A percentile compares a stretch with the other conserved stretches of the same genome.
phyloP scores from a whole-genome alignment of 2,888 invertebrate species.

The Andrena praecox region DNA sequence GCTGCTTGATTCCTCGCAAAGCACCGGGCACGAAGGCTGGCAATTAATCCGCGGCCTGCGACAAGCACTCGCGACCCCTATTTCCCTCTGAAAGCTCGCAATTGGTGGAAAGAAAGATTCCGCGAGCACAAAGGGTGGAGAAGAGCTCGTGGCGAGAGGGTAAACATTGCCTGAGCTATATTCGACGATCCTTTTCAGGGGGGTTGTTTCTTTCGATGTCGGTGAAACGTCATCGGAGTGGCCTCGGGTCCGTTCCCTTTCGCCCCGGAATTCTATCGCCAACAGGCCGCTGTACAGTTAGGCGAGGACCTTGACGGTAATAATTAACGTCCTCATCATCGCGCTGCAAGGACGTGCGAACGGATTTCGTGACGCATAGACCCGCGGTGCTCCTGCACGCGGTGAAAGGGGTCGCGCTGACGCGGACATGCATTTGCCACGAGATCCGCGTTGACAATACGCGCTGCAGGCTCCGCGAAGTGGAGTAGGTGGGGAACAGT shows the following conservation, averaged over 20 bases:
- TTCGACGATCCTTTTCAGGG: constrained; percentile 54
- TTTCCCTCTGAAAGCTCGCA: not conserved
- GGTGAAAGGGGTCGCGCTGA: constrained; percentile 63
- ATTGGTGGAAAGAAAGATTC: constrained; percentile 10
- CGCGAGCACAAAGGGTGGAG: not conserved
- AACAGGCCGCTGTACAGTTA: constrained; percentile 31
- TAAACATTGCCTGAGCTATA: constrained; percentile 53
- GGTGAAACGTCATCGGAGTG: constrained; percentile 60
- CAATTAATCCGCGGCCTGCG: constrained; percentile 5
- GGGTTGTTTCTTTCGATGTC: constrained; percentile 36
- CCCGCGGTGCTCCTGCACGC: constrained; percentile 32
- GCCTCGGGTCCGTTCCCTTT: constrained; percentile 69
- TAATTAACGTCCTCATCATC: constrained; percentile 76
- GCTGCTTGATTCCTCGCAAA: constrained; percentile 1
- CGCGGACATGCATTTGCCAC: constrained; percentile 30
- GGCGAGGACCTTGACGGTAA: constrained; percentile 67
- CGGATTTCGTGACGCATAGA: constrained; percentile 70
- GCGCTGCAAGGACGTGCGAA: constrained; percentile 66
- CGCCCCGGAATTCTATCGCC: constrained; percentile 45
- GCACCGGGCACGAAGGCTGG: constrained; percentile 10
- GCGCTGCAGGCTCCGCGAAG: constrained; percentile 1
- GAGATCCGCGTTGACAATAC: constrained; percentile 38
- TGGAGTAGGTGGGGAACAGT: not conserved
- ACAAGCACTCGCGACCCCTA: constrained; percentile 3
- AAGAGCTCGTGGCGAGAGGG: constrained; percentile 18